These are phyloP conservation scores for Mesembrinibis cayennensis DNA, from an alignment of 2,113 vertebrate species.

Conservation along the genomic window DNA sequence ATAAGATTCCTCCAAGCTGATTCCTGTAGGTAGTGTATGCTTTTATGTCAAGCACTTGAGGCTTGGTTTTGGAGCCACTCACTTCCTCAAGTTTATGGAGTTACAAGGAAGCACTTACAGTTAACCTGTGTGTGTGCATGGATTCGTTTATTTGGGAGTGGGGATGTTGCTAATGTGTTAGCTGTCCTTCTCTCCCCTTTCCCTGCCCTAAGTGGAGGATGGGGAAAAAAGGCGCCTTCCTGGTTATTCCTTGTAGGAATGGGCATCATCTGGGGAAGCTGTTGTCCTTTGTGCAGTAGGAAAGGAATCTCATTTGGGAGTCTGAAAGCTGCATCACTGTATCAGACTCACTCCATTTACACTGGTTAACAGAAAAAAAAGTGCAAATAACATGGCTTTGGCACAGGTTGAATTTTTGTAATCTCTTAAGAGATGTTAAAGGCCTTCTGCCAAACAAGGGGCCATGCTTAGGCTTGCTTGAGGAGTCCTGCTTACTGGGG, in stretches of 20 bases:
- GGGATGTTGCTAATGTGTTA: not conserved
- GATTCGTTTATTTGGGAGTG: not conserved
- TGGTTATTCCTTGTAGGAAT: not conserved
- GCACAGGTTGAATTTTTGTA: not conserved
- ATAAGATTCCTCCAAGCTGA: not conserved
- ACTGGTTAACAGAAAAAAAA: not conserved
- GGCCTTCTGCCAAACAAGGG: not conserved
- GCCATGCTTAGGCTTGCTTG: not conserved
- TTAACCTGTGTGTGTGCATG: not conserved
- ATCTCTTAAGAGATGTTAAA: not conserved
- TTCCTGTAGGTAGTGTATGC: not conserved
- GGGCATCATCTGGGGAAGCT: not conserved
- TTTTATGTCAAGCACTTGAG: not conserved
- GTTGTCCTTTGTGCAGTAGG: not conserved
- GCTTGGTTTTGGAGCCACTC: not conserved
- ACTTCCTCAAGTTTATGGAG: not conserved
- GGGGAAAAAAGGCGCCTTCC: not conserved
- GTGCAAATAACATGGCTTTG: not conserved
- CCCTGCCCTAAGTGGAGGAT: not conserved
- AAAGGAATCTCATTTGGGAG: not conserved
- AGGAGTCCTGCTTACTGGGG: not conserved
- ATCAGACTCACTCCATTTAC: not conserved
- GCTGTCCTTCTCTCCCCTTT: not conserved
- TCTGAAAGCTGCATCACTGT: not conserved
- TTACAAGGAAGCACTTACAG: not conserved